A percentile compares a stretch with the other conserved stretches of the same genome.
These are phyloP conservation scores for Escarpia spicata DNA, from an alignment of 2,888 invertebrate species.

Conservation along the genomic window DNA sequence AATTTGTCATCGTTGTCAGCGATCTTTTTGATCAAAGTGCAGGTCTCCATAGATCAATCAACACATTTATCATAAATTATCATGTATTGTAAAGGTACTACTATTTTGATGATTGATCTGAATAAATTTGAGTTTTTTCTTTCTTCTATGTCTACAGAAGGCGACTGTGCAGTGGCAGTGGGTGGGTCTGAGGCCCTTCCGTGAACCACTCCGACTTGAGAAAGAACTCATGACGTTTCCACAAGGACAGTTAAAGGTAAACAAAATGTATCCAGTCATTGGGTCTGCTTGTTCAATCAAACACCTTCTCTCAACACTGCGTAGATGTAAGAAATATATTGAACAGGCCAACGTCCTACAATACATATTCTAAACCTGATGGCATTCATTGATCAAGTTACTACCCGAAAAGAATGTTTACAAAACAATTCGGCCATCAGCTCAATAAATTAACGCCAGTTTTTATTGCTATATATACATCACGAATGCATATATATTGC, in stretches of 20 bases:
- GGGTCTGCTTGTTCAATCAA: too few relatives aligned
- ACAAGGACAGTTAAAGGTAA: conserved; percentile 26
- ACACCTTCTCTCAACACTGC: neutral
- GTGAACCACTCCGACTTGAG: conserved; percentile 68
- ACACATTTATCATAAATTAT: too few relatives aligned
- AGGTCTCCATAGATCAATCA: too few relatives aligned
- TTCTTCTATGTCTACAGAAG: conserved; percentile 46
- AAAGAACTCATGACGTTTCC: conserved; percentile 47
- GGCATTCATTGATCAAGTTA: too few relatives aligned
- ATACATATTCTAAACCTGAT: too few relatives aligned
- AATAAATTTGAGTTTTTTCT: too few relatives aligned
- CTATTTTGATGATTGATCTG: too few relatives aligned
- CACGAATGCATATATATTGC: too few relatives aligned
- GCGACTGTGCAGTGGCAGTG: conserved; percentile 75
- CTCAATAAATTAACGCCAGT: neutral
- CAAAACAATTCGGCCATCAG: neutral
- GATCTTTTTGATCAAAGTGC: too few relatives aligned
- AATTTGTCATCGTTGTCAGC: too few relatives aligned
- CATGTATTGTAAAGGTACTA: too few relatives aligned
- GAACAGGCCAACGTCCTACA: neutral
- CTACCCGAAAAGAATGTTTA: too few relatives aligned
- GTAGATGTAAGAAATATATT: neutral
- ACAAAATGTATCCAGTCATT: neutral
- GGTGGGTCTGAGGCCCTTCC: conserved; percentile 88
- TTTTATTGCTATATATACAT: neutral